These are phyloP conservation scores for Neoitamus cyanurus DNA, from an alignment of 2,888 invertebrate genomes.

Conservation along the genomic window DNA sequence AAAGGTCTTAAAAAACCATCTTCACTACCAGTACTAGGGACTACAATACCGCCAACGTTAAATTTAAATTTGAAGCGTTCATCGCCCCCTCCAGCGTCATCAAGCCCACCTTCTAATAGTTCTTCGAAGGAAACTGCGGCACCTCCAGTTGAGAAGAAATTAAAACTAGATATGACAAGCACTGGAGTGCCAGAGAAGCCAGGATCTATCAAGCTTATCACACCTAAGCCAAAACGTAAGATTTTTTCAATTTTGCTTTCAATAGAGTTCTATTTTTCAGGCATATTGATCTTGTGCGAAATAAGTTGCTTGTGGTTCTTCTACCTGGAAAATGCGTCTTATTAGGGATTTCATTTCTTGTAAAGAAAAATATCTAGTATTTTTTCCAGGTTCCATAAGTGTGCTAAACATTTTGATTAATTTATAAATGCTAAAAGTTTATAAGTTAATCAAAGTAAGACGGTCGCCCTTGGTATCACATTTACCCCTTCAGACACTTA, in stretches of 20 bases:
- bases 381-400: slow-evolving; percentile 11
- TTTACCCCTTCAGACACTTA: not conserved
- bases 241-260: slow-evolving; percentile 63
- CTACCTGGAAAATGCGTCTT: not conserved
- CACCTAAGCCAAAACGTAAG: slow-evolving; percentile 93
- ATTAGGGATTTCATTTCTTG: not conserved
- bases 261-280: not conserved
- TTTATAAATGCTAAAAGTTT: slow-evolving; percentile 49
- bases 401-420: slow-evolving; percentile 48
- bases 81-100: slow-evolving; percentile 59
- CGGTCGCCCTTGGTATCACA: slow-evolving; percentile 6
- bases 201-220: slow-evolving; percentile 86
- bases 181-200: slow-evolving; percentile 71
- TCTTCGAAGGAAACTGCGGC: slow-evolving; percentile 59
- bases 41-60: slow-evolving; percentile 55
- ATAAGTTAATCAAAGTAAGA: slow-evolving; percentile 50
- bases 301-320: slow-evolving; percentile 36
- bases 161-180: slow-evolving; percentile 69
- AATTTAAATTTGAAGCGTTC: slow-evolving; percentile 56
- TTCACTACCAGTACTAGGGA: slow-evolving; percentile 63
- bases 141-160: slow-evolving; percentile 79
- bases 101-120: not conserved
- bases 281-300: not conserved
- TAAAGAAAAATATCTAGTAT: not conserved
- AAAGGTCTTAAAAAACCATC: slow-evolving; percentile 73